Percentiles rank a stretch among this genome's conserved stretches.
phyloP scores from a whole-genome alignment of 1,140 invertebrate genomes.

The Solenopsis invicta region DNA sequence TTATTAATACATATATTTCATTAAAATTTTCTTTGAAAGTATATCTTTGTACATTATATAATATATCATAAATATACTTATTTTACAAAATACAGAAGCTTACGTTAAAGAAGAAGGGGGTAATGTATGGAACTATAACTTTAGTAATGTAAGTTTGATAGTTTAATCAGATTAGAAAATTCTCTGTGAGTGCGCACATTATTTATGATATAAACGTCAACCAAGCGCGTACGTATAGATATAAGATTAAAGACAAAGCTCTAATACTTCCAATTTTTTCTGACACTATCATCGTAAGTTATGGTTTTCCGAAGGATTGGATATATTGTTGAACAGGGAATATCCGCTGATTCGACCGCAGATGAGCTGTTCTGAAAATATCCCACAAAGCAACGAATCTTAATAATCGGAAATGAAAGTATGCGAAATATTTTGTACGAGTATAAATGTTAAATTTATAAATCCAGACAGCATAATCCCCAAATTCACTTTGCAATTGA shows the following conservation, averaged over 20 bases:
- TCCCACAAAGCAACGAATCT: not conserved
- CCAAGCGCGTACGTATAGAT: conserved; percentile 6
- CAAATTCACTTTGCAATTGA: conserved; percentile 4
- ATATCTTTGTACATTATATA: not conserved
- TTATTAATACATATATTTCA: not conserved
- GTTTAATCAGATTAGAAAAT: conserved; percentile 50
- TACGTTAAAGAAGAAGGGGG: not conserved
- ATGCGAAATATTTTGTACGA: not conserved
- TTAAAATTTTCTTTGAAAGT: not conserved
- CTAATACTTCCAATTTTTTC: conserved; percentile 26
- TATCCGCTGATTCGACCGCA: conserved; percentile 8
- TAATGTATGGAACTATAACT: conserved; percentile 39
- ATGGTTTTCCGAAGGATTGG: conserved; percentile 22
- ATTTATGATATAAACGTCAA: conserved; percentile 42
- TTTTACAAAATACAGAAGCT: conserved; percentile 4
- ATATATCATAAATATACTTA: conserved; percentile 9
- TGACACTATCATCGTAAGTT: conserved; percentile 9
- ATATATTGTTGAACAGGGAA: conserved; percentile 12
- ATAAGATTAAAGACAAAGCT: conserved; percentile 45
- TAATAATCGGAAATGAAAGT: conserved; percentile 12
- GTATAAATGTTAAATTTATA: not conserved
- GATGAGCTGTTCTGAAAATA: not conserved
- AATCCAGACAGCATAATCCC: not conserved
- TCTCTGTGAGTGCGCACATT: conserved; percentile 14
- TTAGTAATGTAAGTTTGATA: conserved; percentile 37